Evolutionary conservation across 2,888 invertebrate species (phyloP).

Genomic region (Andrena hattorfiana): DNA sequence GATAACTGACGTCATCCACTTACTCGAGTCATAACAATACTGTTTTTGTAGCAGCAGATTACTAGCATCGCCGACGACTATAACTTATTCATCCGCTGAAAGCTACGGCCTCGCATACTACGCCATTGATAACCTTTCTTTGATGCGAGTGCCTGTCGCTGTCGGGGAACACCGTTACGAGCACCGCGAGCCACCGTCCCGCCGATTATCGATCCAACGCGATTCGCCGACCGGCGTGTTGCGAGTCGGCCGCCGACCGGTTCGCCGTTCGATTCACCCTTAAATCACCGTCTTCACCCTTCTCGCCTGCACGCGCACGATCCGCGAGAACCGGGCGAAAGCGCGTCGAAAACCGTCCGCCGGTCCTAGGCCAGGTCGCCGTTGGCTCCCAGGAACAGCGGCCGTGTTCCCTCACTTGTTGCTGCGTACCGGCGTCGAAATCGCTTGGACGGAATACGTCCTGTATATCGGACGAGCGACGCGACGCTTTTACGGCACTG

Average conservation of each 20-base stretch:
- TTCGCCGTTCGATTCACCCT: background rate
- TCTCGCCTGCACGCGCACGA: too few species aligned
- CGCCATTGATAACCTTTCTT: conserved; percentile 67
- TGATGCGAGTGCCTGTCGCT: conserved; percentile 49
- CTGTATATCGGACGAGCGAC: conserved; percentile 35
- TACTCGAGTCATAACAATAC: conserved; percentile 66
- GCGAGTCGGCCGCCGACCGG: background rate
- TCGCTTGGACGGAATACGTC: conserved; percentile 43
- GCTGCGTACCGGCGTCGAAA: conserved; percentile 56
- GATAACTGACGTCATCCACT: conserved; percentile 66
- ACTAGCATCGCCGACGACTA: conserved; percentile 60
- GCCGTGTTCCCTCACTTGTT: conserved; percentile 50
- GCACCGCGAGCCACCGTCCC: conserved; percentile 1
- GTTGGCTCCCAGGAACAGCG: conserved; percentile 6
- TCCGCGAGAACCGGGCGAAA: background rate
- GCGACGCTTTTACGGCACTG: conserved; percentile 63
- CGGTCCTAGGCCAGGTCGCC: background rate
- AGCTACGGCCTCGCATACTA: conserved; percentile 51
- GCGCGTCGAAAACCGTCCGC: background rate
- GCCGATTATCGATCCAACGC: conserved; percentile 45
- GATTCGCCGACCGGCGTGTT: conserved; percentile 15
- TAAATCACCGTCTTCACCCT: background rate
- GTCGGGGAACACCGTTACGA: conserved; percentile 25
- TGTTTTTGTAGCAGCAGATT: conserved; percentile 65
- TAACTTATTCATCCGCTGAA: conserved; percentile 64